Evolutionary conservation across 1,140 invertebrate genomes (phyloP).

Genomic region (Cecropterus lyciades): DNA sequence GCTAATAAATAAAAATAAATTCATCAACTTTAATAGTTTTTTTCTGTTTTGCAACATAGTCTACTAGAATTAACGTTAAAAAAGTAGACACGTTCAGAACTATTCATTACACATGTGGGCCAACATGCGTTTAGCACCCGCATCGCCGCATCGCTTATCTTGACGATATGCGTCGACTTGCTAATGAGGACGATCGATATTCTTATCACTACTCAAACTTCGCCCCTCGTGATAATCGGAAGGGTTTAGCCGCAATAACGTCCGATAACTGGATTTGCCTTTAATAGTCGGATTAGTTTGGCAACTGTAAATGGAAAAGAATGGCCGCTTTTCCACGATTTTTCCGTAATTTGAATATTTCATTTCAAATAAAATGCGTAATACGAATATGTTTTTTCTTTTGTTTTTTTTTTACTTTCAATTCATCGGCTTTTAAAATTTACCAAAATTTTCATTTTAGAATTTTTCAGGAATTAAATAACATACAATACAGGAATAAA

Average conservation of each 20-base stretch:
- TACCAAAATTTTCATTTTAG: too few relatives aligned
- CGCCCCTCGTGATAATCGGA: slow-evolving; percentile 36
- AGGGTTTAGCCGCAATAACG: slow-evolving; percentile 30
- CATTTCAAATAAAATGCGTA: too few relatives aligned
- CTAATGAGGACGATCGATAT: slow-evolving; percentile 71
- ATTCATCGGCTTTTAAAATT: too few relatives aligned
- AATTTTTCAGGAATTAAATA: too few relatives aligned
- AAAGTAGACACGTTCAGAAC: slow-evolving; percentile 8
- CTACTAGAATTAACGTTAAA: not conserved
- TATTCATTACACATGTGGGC: slow-evolving; percentile 30
- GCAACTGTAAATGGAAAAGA: too few relatives aligned
- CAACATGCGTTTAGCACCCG: slow-evolving; percentile 50
- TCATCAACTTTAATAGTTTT: not conserved
- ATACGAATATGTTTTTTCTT: too few relatives aligned
- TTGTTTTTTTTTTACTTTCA: too few relatives aligned
- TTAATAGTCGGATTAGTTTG: not conserved
- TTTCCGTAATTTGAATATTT: too few relatives aligned
- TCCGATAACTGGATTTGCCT: slow-evolving; percentile 14
- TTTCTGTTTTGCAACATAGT: not conserved
- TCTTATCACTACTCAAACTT: slow-evolving; percentile 77
- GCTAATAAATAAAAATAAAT: too few relatives aligned
- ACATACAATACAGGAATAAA: too few relatives aligned
- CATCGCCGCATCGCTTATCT: slow-evolving; percentile 54
- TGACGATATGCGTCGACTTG: slow-evolving; percentile 52
- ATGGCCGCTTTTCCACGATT: too few relatives aligned